Percentiles rank a stretch among this genome's conserved stretches.
Conservation (phyloP, 2,797 vertebrate species). For the Diplodus sargus region DNA sequence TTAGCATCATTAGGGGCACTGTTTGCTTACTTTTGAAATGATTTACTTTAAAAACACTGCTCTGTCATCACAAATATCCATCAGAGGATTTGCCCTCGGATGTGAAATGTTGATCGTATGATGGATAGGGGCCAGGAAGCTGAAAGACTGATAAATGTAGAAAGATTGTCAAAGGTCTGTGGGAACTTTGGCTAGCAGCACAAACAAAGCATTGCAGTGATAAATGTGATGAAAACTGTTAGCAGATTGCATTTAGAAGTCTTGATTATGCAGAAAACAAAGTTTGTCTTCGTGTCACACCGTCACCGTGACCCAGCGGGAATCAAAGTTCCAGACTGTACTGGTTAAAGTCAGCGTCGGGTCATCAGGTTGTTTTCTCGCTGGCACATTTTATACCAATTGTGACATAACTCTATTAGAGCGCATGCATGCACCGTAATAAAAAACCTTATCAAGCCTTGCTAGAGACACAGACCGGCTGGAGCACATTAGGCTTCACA, state of each 20-base stretch:
- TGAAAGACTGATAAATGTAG: constrained; percentile 20
- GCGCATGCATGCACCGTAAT: constrained; percentile 5
- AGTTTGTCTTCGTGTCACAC: constrained; percentile 19
- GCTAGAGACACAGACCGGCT: constrained; percentile 29
- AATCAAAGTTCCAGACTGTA: constrained; percentile 23
- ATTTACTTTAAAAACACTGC: constrained; percentile 16
- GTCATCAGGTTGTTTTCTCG: constrained; percentile 36
- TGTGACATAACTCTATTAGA: constrained; percentile 49
- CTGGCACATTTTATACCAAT: constrained; percentile 43
- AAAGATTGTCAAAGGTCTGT: constrained; percentile 21
- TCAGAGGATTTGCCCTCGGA: constrained; percentile 19
- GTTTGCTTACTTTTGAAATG: neutral
- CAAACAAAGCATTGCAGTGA: constrained; percentile 42
- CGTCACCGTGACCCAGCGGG: constrained; percentile 43
- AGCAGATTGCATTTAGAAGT: constrained; percentile 29
- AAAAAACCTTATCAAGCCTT: constrained; percentile 35
- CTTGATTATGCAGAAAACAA: constrained; percentile 46
- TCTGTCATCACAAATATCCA: constrained; percentile 23
- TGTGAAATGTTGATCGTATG: constrained; percentile 13
- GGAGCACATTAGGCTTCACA: constrained; percentile 39
- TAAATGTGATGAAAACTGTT: constrained; percentile 31
- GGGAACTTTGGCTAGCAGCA: constrained; percentile 34
- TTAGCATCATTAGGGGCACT: neutral
- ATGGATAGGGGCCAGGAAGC: constrained; percentile 18
- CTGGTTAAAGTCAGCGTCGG: constrained; percentile 7